phyloP scores from a whole-genome alignment of 2,113 vertebrate species.

The Gambusia affinis region DNA sequence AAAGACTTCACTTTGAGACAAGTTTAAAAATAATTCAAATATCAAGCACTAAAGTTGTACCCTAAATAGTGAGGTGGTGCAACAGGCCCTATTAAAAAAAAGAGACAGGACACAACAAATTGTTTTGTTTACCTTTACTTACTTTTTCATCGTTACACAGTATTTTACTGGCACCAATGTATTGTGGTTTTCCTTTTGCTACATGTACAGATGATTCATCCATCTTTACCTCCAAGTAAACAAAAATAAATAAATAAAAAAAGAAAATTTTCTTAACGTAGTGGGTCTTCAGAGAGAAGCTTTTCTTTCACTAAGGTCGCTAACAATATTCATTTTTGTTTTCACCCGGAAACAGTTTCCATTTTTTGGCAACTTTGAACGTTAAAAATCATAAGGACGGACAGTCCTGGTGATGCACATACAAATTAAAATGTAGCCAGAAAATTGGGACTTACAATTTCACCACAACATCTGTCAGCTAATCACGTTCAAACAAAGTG shows the following conservation, averaged over 20 bases:
- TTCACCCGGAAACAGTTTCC: slow-evolving; percentile 16
- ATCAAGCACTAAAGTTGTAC: too few relatives aligned
- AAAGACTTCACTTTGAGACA: too few relatives aligned
- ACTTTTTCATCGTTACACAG: slow-evolving; percentile 76
- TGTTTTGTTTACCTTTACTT: slow-evolving; percentile 46
- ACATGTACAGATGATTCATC: slow-evolving; percentile 78
- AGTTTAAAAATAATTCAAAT: too few relatives aligned
- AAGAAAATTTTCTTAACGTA: slow-evolving; percentile 54
- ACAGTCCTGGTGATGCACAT: slow-evolving; percentile 16
- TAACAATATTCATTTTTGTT: slow-evolving; percentile 47
- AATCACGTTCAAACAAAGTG: neutral
- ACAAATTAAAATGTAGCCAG: neutral
- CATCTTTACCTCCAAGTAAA: slow-evolving; percentile 71
- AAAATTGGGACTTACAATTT: neutral
- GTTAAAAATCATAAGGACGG: slow-evolving; percentile 46
- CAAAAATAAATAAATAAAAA: slow-evolving; percentile 78
- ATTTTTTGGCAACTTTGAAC: slow-evolving; percentile 79
- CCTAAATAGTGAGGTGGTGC: too few relatives aligned
- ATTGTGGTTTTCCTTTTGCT: slow-evolving; percentile 75
- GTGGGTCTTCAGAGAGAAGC: slow-evolving; percentile 40
- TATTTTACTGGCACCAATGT: slow-evolving; percentile 75
- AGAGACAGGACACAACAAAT: slow-evolving; percentile 9
- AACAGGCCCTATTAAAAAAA: neutral
- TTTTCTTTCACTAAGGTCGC: slow-evolving; percentile 38
- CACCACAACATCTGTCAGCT: neutral